Conservation (phyloP, 2,113 vertebrate genomes). For the Pandion haliaetus region DNA sequence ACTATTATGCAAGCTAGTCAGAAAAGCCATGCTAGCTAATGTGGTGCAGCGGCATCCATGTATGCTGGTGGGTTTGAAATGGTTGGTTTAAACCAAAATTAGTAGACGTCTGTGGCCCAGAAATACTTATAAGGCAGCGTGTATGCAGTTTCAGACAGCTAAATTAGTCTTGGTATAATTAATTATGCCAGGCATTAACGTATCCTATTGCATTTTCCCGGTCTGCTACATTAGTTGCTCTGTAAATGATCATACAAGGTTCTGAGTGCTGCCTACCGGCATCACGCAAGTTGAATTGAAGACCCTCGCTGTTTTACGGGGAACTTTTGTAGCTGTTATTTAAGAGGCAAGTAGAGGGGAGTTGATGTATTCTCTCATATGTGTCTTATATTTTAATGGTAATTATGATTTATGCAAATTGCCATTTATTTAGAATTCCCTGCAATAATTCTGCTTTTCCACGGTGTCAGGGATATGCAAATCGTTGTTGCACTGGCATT, state of each 20-base stretch:
- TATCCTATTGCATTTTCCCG: neutral
- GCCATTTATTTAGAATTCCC: neutral
- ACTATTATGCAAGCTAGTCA: neutral
- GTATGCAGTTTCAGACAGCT: neutral
- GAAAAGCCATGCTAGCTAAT: neutral
- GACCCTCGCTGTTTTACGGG: neutral
- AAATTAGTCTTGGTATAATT: neutral
- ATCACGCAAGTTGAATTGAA: neutral
- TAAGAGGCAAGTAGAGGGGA: neutral
- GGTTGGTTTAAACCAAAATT: neutral
- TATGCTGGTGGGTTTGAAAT: neutral
- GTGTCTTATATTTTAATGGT: neutral
- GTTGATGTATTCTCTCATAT: neutral
- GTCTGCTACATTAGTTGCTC: neutral
- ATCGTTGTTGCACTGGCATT: fast-evolving
- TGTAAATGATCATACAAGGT: fast-evolving
- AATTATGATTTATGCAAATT: neutral
- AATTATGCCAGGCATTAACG: neutral
- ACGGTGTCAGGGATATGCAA: neutral
- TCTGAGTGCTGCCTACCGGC: neutral
- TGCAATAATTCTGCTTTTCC: neutral
- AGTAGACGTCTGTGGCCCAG: neutral
- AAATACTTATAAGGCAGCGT: neutral
- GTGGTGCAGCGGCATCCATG: neutral
- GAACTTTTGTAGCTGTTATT: neutral